Base-by-base conservation (phyloP, 2,113 vertebrate species). In the Oncorhynchus keta region DNA sequence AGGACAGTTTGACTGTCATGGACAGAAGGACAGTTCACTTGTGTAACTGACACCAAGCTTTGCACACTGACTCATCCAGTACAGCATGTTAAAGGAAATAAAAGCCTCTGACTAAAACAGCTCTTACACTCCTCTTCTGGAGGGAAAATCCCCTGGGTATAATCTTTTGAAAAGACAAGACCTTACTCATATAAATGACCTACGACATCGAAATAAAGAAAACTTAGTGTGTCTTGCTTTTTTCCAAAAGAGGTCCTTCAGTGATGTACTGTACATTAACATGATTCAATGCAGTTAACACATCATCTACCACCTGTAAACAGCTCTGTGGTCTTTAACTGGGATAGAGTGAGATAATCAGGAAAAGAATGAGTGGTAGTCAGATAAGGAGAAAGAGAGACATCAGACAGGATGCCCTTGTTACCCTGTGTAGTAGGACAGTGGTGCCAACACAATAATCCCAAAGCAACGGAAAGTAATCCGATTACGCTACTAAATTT, bases 1-100 rank as follows among this genome's bases (percentile, higher is more conserved):
- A 82, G 62, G 81, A 82, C 75, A 83, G 81, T 88, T 91, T 88
- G 89, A 93, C 83, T 86, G 86, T 85, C 89, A 88, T 86, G 83
- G 78, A 91, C 91, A 92, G 89, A 69, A 88, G 89, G 83, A 77
- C 76, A 78, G 86, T 9, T 5, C 57, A 61, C 57, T 87, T 88
- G 81, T 87, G 70, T 73, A 78, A 85, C 76, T 79, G 74, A 28
- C n/a, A 9, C 64, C 64, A 66, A 66, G 24, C 79, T 5, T 39
- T 82, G 67, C 85, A 88, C 85, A 81, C 78, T 67, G 79, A 75
- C 70, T 62, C 59, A 62, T 8, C 59, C 59, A 14, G n/a, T 4
- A 20, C 59, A 62, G 20, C 64, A 66, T 26, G 11, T 14, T 13
- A 4, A 13, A 8, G 22, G 64, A 66, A 66, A 66, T 7, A 6